A percentile compares a stretch with the other conserved stretches of the same genome.
phyloP scores from a whole-genome alignment of 2,797 vertebrate genomes.

The Picus viridis region DNA sequence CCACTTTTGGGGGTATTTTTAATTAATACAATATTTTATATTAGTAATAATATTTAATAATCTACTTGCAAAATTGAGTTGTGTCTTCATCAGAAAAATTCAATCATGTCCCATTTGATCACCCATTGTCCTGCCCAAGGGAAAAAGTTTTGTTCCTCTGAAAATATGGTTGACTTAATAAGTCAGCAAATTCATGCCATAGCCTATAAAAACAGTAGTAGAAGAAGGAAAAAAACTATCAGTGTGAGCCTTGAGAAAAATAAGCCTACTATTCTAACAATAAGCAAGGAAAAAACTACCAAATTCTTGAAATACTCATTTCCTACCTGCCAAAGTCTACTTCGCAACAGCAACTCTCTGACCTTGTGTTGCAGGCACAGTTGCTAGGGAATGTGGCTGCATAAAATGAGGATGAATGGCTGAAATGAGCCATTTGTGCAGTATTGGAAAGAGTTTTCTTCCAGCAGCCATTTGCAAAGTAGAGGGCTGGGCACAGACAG shows the following conservation, averaged over 20 bases:
- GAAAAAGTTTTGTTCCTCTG: neutral
- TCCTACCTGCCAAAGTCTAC: neutral
- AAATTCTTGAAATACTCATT: neutral
- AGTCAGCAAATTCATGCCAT: neutral
- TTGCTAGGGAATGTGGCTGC: neutral
- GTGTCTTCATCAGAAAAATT: neutral
- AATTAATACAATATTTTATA: neutral
- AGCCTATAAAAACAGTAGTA: neutral
- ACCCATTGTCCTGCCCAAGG: neutral
- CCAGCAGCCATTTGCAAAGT: neutral
- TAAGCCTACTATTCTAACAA: neutral
- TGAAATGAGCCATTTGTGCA: neutral
- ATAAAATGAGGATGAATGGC: neutral
- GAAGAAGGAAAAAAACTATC: neutral
- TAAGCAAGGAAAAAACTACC: neutral
- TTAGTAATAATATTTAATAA: neutral
- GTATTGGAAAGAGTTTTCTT: neutral
- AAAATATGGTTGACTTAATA: neutral
- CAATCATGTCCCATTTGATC: neutral
- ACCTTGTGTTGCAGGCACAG: rapidly evolving
- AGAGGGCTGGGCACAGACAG: neutral
- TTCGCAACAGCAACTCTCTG: neutral
- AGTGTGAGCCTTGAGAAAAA: neutral
- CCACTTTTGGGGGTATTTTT: neutral
- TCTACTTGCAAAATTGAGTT: neutral